phyloP scores from a whole-genome alignment of 2,888 invertebrate genomes.

The Brachypalpus laphriformis region DNA sequence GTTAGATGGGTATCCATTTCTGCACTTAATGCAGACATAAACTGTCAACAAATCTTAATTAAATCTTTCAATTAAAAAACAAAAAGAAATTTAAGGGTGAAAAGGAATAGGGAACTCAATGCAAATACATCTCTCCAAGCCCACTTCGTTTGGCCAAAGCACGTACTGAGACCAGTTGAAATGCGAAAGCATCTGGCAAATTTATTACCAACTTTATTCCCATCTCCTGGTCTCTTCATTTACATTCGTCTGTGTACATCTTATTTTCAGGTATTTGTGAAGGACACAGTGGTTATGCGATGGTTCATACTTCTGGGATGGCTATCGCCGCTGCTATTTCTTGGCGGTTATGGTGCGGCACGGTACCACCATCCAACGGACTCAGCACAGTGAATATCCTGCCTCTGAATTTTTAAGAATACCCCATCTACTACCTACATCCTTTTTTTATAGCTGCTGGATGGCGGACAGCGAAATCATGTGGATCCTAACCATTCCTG shows the following conservation, averaged over 20 bases:
- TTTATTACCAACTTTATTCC: conserved; percentile 10
- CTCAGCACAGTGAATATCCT: conserved; percentile 84
- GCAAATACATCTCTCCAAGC: not conserved
- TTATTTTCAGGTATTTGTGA: conserved; percentile 86
- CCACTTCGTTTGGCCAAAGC: not conserved
- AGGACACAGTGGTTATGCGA: conserved; percentile 88
- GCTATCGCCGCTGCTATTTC: conserved; percentile 85
- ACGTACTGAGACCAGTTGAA: not conserved
- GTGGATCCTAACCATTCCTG: conserved; percentile 87
- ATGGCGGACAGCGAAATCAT: conserved; percentile 86
- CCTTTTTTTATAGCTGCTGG: conserved; percentile 85
- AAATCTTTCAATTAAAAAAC: conserved; percentile 24
- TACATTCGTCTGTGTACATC: conserved; percentile 82
- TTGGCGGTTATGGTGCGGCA: conserved; percentile 82
- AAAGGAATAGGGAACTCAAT: not conserved
- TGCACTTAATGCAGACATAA: conserved; percentile 8
- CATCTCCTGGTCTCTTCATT: not conserved
- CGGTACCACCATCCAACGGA: conserved; percentile 83
- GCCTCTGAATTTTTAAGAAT: not conserved
- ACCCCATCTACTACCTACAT: not conserved
- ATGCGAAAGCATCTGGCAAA: not conserved
- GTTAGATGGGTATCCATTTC: not conserved
- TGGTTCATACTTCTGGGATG: conserved; percentile 89
- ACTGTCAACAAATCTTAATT: conserved; percentile 31
- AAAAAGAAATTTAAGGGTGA: not conserved